phyloP scores from a whole-genome alignment of 2,797 vertebrate genomes.

The Sebastes iracundus region DNA sequence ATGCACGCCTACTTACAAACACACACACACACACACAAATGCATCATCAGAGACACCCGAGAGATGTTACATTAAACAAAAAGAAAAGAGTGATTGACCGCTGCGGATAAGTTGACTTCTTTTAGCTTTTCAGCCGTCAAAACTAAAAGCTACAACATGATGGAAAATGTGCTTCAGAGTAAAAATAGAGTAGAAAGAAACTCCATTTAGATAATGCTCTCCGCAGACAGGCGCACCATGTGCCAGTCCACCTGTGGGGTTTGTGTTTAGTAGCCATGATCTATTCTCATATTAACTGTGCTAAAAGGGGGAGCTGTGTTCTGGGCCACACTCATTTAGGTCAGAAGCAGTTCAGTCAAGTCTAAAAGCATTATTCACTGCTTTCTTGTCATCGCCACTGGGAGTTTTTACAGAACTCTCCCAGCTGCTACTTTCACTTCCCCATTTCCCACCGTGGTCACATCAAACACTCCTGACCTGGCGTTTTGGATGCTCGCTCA shows the following conservation, averaged over 20 bases:
- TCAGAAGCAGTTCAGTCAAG: conserved; percentile 52
- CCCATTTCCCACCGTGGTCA: conserved; percentile 44
- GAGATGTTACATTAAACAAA: conserved; percentile 9
- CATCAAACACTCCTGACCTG: conserved; percentile 62
- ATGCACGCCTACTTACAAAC: not conserved
- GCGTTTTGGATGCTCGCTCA: conserved; percentile 37
- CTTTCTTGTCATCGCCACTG: conserved; percentile 33
- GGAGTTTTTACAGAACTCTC: conserved; percentile 50
- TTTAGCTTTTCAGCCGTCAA: not conserved
- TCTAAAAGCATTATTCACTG: conserved; percentile 52
- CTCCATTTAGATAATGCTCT: not conserved
- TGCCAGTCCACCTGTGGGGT: conserved; percentile 52
- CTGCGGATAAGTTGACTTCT: not conserved
- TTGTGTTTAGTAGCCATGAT: conserved; percentile 61
- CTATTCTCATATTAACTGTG: conserved; percentile 58
- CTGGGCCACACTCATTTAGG: conserved; percentile 64
- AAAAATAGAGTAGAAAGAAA: conserved; percentile 18
- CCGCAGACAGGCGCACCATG: not conserved
- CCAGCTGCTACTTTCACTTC: conserved; percentile 73
- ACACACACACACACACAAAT: conserved; percentile 9
- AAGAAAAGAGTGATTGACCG: not conserved
- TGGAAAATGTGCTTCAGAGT: not conserved
- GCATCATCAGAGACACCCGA: not conserved
- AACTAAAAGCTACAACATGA: not conserved
- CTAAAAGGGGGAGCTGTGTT: conserved; percentile 61